Percentiles rank a stretch among this genome's conserved stretches.
Conservation (phyloP, 2,888 invertebrate genomes). For the Caprella mutica region DNA sequence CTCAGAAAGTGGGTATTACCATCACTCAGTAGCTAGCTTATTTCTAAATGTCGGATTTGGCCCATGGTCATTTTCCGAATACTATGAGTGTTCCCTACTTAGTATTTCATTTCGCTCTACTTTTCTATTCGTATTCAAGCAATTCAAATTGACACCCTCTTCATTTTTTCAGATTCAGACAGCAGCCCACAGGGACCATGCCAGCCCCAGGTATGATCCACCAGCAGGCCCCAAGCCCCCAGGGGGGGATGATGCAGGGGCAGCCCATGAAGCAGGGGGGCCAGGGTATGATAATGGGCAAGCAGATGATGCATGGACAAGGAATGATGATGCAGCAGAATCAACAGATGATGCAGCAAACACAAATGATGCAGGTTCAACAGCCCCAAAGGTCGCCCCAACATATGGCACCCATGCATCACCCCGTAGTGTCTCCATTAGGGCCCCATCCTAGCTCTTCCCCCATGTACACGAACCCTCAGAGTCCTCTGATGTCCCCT, state of each 20-base stretch:
- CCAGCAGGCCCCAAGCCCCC: not conserved
- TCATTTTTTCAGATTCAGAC: no score
- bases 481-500: conserved; percentile 33
- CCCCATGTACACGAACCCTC: conserved; percentile 31
- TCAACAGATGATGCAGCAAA: conserved; percentile 18
- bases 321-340: conserved; percentile 17
- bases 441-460: conserved; percentile 20
- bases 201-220: conserved; percentile 15
- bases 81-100: no score
- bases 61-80: no score
- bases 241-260: conserved; percentile 13
- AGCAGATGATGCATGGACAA: conserved; percentile 22
- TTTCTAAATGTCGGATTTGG: no score
- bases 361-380: conserved; percentile 11
- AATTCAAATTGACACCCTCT: no score
- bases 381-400: conserved; percentile 17
- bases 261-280: conserved; percentile 18
- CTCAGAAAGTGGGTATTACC: no score
- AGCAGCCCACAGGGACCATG: no score
- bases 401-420: conserved; percentile 17
- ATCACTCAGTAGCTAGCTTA: no score
- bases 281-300: conserved; percentile 14
- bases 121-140: no score
- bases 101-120: no score
- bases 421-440: not conserved